A percentile compares a stretch with the other conserved stretches of the same genome.
These are phyloP conservation scores for Zelostemma sp. DNA, from an alignment of 1,140 invertebrate genomes.

Conservation along the genomic window DNA sequence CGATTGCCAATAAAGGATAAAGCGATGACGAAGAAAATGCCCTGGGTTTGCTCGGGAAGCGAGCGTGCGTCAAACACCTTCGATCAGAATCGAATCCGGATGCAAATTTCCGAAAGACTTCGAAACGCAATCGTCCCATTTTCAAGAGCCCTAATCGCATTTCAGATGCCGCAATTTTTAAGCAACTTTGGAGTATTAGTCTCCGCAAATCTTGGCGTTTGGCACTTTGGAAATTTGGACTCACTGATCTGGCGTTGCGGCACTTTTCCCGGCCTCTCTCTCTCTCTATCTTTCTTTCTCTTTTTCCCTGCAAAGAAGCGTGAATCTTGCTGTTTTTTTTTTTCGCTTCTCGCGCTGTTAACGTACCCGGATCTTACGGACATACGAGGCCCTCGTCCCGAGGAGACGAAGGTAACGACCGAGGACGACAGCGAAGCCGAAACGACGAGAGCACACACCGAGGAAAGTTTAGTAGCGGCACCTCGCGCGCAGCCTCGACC, in stretches of 20 bases:
- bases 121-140: no score
- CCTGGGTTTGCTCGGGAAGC: no score
- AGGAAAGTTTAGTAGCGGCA: slow-evolving; percentile 30
- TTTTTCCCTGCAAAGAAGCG: no score
- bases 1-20: not conserved
- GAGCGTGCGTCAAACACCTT: no score
- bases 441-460: not conserved
- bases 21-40: no score
- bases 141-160: no score
- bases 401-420: not conserved
- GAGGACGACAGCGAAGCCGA: not conserved
- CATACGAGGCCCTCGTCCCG: slow-evolving; percentile 3
- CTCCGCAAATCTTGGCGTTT: not conserved
- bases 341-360: not conserved
- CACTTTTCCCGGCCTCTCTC: not conserved
- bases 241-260: not conserved
- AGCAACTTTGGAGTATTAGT: no score
- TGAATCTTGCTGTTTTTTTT: not conserved
- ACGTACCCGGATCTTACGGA: slow-evolving; percentile 2
- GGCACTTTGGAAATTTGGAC: not conserved
- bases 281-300: slow-evolving; percentile 1
- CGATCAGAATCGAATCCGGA: no score
- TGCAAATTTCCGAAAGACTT: no score
- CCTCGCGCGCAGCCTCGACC: slow-evolving; percentile 45
- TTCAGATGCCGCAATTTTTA: no score